A percentile compares a stretch with the other conserved stretches of the same genome.
Evolutionary conservation across 2,113 vertebrate genomes (phyloP).

Genomic region (Corvus moneduloides): DNA sequence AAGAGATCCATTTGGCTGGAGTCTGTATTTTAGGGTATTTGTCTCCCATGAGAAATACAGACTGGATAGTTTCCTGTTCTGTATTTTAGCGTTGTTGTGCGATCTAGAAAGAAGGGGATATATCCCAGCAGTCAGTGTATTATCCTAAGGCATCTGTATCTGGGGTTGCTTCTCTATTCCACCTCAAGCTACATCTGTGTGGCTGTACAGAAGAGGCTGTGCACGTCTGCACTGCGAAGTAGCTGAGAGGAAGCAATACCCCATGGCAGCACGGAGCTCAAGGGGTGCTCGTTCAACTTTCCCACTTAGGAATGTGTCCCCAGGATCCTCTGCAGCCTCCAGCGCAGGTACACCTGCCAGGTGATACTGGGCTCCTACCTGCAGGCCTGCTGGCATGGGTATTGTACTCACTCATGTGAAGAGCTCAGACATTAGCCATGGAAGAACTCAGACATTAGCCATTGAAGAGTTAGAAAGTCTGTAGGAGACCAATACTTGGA

Average conservation of each 20-base stretch:
- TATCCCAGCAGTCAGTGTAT: neutral
- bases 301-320: neutral
- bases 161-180: neutral
- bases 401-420: neutral
- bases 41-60: neutral
- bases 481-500: neutral
- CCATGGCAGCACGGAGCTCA: neutral
- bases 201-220: neutral
- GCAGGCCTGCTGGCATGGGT: neutral
- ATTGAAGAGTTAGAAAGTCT: neutral
- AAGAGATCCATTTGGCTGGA: neutral
- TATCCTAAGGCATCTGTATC: neutral
- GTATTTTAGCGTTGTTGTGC: neutral
- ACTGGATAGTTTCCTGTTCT: neutral
- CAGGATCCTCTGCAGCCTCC: neutral
- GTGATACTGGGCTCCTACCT: neutral
- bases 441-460: neutral
- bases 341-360: neutral
- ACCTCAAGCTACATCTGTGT: fast-evolving
- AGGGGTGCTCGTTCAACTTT: neutral
- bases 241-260: neutral
- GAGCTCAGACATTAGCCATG: neutral
- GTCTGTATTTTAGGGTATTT: neutral
- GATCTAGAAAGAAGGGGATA: neutral
- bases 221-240: fast-evolving